Base-by-base conservation (phyloP, 2,113 vertebrate genomes). In the Alces alces region DNA sequence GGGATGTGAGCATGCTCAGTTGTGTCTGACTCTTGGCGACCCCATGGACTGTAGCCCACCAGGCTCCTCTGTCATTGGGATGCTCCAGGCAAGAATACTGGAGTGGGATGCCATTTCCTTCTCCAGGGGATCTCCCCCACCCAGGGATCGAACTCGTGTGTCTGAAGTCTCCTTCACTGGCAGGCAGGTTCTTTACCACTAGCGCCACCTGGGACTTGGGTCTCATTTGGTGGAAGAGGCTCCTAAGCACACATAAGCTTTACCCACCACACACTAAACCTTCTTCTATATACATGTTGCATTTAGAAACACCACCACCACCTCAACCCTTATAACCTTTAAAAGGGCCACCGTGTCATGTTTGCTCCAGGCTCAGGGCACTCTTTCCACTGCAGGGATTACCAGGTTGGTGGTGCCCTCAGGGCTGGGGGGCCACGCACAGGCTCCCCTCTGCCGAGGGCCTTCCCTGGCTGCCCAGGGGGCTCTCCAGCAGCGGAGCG, bases 11-110 rank as follows among this genome's bases (percentile, higher is more conserved):
- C 64, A 30, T 10, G 90, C 52, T 55, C 52, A 14, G 70, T 43
- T 0, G 12, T 2, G 2, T 25, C 28, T 0, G 23, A 27, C 12
- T 43, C 70, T 66, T 19, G 7, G 39, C 23, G 6, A 27, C 39
- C 12, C 39, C 70, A 3, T 27, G 70, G 36, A 43, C 70, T 27
- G 70, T 27, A 43, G 70, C 36, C 70, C 23, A 27, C 39, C 70
- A 14, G 70, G 70, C 70, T 76, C 70, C 70, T 43, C 70, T 27
- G 36, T 76, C 23, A 23, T 4, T 7, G 39, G 36, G 23, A 43
- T 43, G 27, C 36, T 76, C 70, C 70, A 76, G 70, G 23, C 1
- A 6, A 76, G 36, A 14, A 76, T 27, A 7, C 39, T 43, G 23
- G 70, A 7, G 23, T 43, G 70, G 70, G 70, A 1, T 76, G 70